Evolutionary conservation across 2,888 invertebrate genomes (phyloP), one percentile per base, ranked within the genome.

Genomic region (Synergus umbraculus): DNA sequence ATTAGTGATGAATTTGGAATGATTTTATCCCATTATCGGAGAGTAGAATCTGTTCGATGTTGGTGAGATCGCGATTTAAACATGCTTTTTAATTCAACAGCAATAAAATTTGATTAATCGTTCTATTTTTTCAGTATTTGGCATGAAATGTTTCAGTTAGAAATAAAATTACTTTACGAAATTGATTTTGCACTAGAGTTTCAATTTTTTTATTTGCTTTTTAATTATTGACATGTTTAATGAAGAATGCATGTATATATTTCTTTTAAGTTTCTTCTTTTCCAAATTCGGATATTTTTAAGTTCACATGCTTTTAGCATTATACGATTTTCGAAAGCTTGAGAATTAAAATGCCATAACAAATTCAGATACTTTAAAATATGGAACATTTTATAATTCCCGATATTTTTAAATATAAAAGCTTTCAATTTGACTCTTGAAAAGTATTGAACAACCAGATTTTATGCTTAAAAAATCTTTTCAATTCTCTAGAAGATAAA

Each of bases 31-130:
- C n/a, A 43, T 43, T 73, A 37, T 73, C 73, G 73, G 73, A 73
- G 73, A 73, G 63, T 54, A 73, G 73, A 73, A 73, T 73, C 18
- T 73, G 73, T 73, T 73, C 73, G 73, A 73, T 73, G 54, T 73
- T 49, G 41, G 73, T 73, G 73, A 37, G 10, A 8, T 54, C 29
- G 29, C n/a, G 46, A 49, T 69, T 69, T n/a, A 58, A n/a, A 41
- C 49, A 10, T 9, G 15, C 41, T 9, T 15, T 29, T 73, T 54
- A 12, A n/a, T 37, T 73, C 1, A 73, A 29, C 37, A 12, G 15
- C 4, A 37, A 22, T 49, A 29, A 29, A 66, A 13, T 22, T 13
- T 37, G 37, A 63, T 29, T 63, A 22, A 63, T 13, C 10, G 58
- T 15, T 18, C 18, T 58, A 5, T 54, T 54, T 54, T 54, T 58